Base-by-base conservation (phyloP, 2,113 vertebrate genomes). In the Taxidea taxus region DNA sequence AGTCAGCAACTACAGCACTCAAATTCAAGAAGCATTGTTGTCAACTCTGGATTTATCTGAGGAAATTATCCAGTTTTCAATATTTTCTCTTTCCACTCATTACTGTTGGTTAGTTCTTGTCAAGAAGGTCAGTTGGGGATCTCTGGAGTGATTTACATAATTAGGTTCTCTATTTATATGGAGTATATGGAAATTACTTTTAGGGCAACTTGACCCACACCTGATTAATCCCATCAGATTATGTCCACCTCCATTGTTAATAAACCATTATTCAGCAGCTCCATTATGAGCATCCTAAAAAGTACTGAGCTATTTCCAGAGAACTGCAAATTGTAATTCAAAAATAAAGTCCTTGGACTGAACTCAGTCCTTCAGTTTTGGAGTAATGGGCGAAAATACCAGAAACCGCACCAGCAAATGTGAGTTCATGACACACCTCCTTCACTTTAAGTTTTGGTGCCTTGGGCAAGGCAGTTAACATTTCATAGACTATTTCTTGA, bases 121-220 rank as follows among this genome's bases (percentile, higher is more conserved):
- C 29, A 83, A 90, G 82, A 95, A 84, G 27, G 37, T 74, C 39
- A 91, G n/a, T 1, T 80, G 39, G 77, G 23, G 10, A 90, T 70
- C 20, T 97, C 80, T 62, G 1, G 3, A 83, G 84, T 87, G 51
- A 92, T 81, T 96, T 87, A 49, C 42, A 82, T 78, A 74, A 84
- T 75, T 81, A 94, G 62, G 37, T 86, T 95, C 39, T 94, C 82
- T 88, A 54, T 54, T 54, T 54, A 54, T 54, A 47, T 87, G 49
- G 34, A 68, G 37, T 90, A 37, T 92, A 49, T 84, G 29, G 77
- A 93, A 97, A 66, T 92, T 91, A 66, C 60, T 94, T 84, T 13
- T 4, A 7, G 37, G 77, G 10, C 7, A 89, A 83, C 16, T 2
- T 42, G 60, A 78, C 8, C 51, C 27, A 27, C 3, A 58, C 10